These are phyloP conservation scores for Heliothis peltigera DNA, from an alignment of 2,888 invertebrate genomes.

Conservation along the genomic window DNA sequence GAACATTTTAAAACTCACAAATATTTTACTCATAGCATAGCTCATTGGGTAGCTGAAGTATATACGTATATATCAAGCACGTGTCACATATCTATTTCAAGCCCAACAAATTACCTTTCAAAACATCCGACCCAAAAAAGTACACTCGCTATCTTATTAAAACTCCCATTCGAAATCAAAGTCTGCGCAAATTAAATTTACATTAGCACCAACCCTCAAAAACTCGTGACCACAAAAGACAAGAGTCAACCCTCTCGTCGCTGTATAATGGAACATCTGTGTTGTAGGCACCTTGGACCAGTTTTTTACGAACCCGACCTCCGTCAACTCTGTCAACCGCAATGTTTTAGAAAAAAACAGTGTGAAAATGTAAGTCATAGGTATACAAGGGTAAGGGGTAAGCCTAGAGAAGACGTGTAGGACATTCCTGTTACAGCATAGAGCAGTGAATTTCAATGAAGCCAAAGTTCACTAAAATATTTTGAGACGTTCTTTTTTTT, in stretches of 20 bases:
- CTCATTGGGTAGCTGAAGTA: neutral
- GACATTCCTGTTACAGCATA: too few relatives aligned
- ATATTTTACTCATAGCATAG: too few relatives aligned
- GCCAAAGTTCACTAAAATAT: neutral
- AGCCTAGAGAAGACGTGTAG: too few relatives aligned
- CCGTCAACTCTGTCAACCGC: conserved; percentile 65
- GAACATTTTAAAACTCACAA: too few relatives aligned
- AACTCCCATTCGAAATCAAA: conserved; percentile 22
- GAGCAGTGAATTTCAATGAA: too few relatives aligned
- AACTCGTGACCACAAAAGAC: conserved; percentile 58
- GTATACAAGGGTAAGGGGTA: neutral
- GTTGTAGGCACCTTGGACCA: conserved; percentile 55
- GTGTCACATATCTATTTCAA: neutral
- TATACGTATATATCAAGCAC: neutral
- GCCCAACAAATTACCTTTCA: neutral
- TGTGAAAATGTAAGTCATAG: conserved; percentile 51
- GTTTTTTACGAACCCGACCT: conserved; percentile 59
- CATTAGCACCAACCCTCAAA: conserved; percentile 55
- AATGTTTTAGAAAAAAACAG: conserved; percentile 56
- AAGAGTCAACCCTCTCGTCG: conserved; percentile 62
- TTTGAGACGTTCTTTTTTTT: neutral
- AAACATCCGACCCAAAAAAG: neutral
- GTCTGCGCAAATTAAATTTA: conserved; percentile 53
- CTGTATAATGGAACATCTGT: conserved; percentile 66
- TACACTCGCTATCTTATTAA: conserved; percentile 16